These are phyloP conservation scores for Tachysurus vachellii DNA, from an alignment of 2,113 vertebrate genomes.

Conservation along the genomic window DNA sequence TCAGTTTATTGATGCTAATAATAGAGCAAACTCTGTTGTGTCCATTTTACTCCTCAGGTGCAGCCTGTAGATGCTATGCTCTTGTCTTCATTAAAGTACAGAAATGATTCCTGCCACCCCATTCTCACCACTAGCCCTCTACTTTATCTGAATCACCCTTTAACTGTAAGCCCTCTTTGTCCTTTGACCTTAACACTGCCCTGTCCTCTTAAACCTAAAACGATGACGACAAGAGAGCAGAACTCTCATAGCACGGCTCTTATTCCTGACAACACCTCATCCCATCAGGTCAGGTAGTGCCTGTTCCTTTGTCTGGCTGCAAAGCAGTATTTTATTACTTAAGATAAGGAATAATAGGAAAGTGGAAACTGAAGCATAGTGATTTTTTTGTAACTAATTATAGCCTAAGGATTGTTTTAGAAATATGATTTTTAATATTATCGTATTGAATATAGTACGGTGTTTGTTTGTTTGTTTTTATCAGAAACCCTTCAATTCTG, in stretches of 20 bases:
- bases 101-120: constrained; percentile 68
- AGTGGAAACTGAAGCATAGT: not conserved
- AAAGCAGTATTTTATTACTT: not conserved
- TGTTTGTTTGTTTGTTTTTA: not conserved
- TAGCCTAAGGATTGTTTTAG: not conserved
- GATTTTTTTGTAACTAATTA: not conserved
- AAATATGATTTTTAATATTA: not conserved
- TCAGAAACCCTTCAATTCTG: not conserved
- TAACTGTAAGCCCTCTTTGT: constrained; percentile 71
- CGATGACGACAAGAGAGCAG: constrained; percentile 63
- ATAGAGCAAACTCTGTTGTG: not conserved
- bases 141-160: constrained; percentile 76
- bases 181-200: constrained; percentile 76
- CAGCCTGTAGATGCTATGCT: constrained; percentile 79
- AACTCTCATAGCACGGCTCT: constrained; percentile 48
- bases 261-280: constrained; percentile 42
- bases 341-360: not conserved
- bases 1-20: not conserved
- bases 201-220: constrained; percentile 77
- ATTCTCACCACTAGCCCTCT: constrained; percentile 79
- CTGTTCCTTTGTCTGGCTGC: not conserved
- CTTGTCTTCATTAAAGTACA: constrained; percentile 74
- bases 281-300: constrained; percentile 18
- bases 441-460: not conserved
- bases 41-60: constrained; percentile 67